Evolutionary conservation across 1,140 invertebrate species (phyloP).

Genomic region (Macrotrachela quadricornifera): DNA sequence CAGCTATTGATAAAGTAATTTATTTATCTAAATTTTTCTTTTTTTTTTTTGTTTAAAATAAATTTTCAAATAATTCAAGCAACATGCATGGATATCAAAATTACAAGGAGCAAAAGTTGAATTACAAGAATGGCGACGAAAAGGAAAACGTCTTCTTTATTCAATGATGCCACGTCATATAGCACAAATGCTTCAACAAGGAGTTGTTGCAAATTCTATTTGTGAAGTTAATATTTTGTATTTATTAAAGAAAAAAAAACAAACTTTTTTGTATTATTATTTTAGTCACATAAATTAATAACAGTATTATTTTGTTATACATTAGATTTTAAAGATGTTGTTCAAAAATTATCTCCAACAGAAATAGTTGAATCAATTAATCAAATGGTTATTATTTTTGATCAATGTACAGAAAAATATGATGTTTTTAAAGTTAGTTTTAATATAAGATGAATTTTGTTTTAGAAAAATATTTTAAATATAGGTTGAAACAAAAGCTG

Average conservation of each 20-base stretch:
- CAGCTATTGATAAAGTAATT: slow-evolving; percentile 21
- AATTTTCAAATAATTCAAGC: slow-evolving; percentile 10
- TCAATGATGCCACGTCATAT: slow-evolving; percentile 36
- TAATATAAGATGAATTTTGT: neutral
- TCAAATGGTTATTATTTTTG: slow-evolving; percentile 55
- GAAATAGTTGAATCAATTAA: slow-evolving; percentile 59
- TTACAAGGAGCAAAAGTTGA: slow-evolving; percentile 16
- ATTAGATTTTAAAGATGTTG: slow-evolving; percentile 33
- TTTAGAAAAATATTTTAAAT: slow-evolving; percentile 4
- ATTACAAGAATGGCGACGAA: slow-evolving; percentile 44
- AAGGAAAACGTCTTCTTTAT: slow-evolving; percentile 45
- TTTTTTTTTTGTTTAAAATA: neutral
- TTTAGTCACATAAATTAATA: slow-evolving; percentile 38
- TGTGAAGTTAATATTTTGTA: neutral
- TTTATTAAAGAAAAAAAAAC: no score
- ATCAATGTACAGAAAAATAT: no score
- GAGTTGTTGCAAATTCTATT: slow-evolving; percentile 4
- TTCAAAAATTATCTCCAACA: slow-evolving; percentile 50
- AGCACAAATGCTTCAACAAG: slow-evolving; percentile 17
- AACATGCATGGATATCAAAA: slow-evolving; percentile 31
- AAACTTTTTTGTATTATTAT: no score
- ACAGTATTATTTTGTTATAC: slow-evolving; percentile 42
- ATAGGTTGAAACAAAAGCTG: slow-evolving; percentile 57
- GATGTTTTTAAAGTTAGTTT: no score
- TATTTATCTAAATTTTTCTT: no score